Percentiles rank a stretch among this genome's conserved stretches.
Evolutionary conservation across 2,113 vertebrate species (phyloP).

Genomic region (Synchiropus splendidus): DNA sequence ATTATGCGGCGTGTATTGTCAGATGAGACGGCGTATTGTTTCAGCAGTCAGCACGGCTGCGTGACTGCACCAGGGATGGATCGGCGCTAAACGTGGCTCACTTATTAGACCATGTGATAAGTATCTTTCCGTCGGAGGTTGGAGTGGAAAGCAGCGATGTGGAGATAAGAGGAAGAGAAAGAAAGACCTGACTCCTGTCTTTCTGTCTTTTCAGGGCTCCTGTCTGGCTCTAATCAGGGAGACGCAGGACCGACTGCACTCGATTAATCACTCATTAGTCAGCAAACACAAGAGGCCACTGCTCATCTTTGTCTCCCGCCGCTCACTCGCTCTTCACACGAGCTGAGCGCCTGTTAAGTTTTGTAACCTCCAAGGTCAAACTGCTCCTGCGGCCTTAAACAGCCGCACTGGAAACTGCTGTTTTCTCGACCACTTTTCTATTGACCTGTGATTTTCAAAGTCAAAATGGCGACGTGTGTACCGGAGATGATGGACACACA

Average conservation of each 20-base stretch:
- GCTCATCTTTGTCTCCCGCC: constrained; percentile 28
- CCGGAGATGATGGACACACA: no score
- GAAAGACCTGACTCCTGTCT: constrained; percentile 65
- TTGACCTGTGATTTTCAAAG: neutral
- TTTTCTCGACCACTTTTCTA: neutral
- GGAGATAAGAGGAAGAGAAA: constrained; percentile 48
- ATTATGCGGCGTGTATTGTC: constrained; percentile 49
- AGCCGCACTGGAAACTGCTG: neutral
- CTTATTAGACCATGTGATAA: constrained; percentile 57
- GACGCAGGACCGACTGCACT: constrained; percentile 35
- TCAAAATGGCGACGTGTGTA: no score
- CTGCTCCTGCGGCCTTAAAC: neutral
- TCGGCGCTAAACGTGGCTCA: constrained; percentile 18
- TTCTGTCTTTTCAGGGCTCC: constrained; percentile 56
- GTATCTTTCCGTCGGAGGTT: constrained; percentile 51
- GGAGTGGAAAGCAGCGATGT: constrained; percentile 52
- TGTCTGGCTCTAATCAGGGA: constrained; percentile 49
- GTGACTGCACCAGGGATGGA: constrained; percentile 20
- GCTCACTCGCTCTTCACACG: constrained; percentile 18
- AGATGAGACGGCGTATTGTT: constrained; percentile 49
- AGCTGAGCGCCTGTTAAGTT: no score
- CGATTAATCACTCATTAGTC: constrained; percentile 56
- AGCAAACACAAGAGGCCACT: constrained; percentile 40
- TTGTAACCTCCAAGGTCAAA: neutral
- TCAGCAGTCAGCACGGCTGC: constrained; percentile 34